These are phyloP conservation scores for Anguilla japonica DNA, from an alignment of 2,113 vertebrate genomes.

Conservation along the genomic window DNA sequence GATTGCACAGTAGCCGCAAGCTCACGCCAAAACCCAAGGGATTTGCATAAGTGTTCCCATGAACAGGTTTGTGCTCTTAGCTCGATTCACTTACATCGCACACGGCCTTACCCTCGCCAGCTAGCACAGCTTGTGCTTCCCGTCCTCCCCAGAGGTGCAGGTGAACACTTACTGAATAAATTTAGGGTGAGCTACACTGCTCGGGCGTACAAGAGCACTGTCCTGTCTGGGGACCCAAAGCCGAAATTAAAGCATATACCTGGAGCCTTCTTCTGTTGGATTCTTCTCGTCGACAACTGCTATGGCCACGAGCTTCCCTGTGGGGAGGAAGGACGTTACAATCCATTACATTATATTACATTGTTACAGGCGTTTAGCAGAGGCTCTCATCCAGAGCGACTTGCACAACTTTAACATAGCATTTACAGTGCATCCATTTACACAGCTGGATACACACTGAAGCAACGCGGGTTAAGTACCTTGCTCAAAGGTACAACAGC, in stretches of 20 bases:
- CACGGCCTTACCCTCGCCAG: background rate
- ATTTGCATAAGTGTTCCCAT: background rate
- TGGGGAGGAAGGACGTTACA: constrained; percentile 9
- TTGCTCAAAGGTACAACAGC: too few species aligned
- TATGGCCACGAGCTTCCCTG: constrained; percentile 86
- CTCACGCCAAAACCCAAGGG: background rate
- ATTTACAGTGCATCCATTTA: too few species aligned
- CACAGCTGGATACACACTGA: too few species aligned
- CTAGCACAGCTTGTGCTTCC: background rate
- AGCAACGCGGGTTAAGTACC: too few species aligned
- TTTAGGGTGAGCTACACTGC: background rate
- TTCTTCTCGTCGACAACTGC: constrained; percentile 84
- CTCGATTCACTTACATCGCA: background rate
- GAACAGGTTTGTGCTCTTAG: background rate
- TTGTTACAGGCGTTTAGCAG: too few species aligned
- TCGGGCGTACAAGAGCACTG: background rate
- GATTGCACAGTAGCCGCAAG: background rate
- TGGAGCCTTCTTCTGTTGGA: constrained; percentile 72
- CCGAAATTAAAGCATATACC: constrained; percentile 63
- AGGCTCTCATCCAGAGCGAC: too few species aligned
- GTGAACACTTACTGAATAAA: background rate
- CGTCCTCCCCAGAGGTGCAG: background rate
- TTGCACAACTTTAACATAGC: too few species aligned
- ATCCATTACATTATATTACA: background rate
- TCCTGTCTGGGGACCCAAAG: background rate